Evolutionary conservation across 1,140 invertebrate species (phyloP), one percentile per base, ranked within the genome.

Genomic region (Drosophila rhopaloa): DNA sequence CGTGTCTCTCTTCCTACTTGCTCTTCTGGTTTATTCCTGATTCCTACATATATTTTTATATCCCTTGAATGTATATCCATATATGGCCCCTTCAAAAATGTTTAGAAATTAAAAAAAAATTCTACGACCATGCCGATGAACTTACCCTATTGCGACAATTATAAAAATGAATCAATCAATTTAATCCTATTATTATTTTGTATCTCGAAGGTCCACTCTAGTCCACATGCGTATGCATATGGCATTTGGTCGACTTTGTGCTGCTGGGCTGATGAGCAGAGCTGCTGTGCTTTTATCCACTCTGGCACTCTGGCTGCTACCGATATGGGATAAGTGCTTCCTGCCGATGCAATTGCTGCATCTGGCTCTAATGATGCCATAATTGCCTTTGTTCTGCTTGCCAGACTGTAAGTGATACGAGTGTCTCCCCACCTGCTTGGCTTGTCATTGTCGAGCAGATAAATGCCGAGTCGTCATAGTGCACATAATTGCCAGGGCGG

Each of bases 381-480:
- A 88, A 88, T 89, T 88, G 80, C 84, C 80, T 54, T 88, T 86
- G 82, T 86, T 79, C 58, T 51, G 61, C 48, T 35, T 54, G 55
- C 27, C 70, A 76, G 62, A 44, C 65, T 70, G 82, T 88, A 82
- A 86, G 73, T 29, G 82, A 86, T 82, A 86, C 77, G 77, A 63
- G 81, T 51, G 59, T 46, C n/a, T 47, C 27, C 53, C 50, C 50
- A 59, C 56, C 54, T 54, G 54, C 59, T 47, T 50, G 46, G 44
- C 60, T 40, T 76, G 73, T 76, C 56, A 43, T 88, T 88, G 79
- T 86, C 56, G 48, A 53, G 55, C 71, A 51, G 79, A 71, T 86
- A 88, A 86, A 72, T 66, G 62, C 59, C 58, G 82, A 58, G 44
- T 78, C 81, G 72, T 82, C 81, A 81, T 79, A 79, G 48, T 68